Evolutionary conservation across 64 coral and sea anemone species (phyloP), one percentile per base, ranked within the genome.

Genomic region (Stichodactyla mertensii): DNA sequence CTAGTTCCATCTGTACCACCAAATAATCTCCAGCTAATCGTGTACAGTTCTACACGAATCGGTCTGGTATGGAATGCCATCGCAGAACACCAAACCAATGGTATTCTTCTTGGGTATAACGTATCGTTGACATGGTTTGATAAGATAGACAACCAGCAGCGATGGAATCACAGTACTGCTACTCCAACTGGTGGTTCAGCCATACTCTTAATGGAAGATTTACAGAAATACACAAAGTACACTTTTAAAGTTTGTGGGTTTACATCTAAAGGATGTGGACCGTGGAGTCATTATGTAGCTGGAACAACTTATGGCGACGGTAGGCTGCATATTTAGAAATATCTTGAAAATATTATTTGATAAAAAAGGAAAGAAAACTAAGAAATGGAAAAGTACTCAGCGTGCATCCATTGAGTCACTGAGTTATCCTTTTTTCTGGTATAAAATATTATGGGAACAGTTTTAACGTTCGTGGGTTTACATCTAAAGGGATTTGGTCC

Each of bases 191-290:
- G 53, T 18, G 23, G 7, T 12, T 78, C 60, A 62, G 71, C 57
- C n/a, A 27, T 74, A 23, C 6, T 74, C 69, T 27, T 27, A 7
- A 26, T 91, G 16, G 84, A 86, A 2, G 77, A 61, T 86, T 51
- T 86, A 10, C 16, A 86, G 64, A 86, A 59, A 10, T 78, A 82
- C 52, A 86, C 84, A 27, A 55, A 79, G 55, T 91, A 86, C 19
- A 86, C 19, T 13, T 82, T 91, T 12, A 28, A 22, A 16, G 84
- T 81, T 18, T 86, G 93, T 55, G 93, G 85, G 15, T 91, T 62
- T 57, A 94, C 93, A 10, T 91, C 93, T 6, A 94, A 88, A 78
- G 93, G 93, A 28, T 94, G 93, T 71, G 93, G 93, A 27, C 66
- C 88, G 11, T 78, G 85, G 31, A 62, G 10, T 19, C 52, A 57